Conservation (phyloP, 2,113 vertebrate species). For the Ceyx melanurus region DNA sequence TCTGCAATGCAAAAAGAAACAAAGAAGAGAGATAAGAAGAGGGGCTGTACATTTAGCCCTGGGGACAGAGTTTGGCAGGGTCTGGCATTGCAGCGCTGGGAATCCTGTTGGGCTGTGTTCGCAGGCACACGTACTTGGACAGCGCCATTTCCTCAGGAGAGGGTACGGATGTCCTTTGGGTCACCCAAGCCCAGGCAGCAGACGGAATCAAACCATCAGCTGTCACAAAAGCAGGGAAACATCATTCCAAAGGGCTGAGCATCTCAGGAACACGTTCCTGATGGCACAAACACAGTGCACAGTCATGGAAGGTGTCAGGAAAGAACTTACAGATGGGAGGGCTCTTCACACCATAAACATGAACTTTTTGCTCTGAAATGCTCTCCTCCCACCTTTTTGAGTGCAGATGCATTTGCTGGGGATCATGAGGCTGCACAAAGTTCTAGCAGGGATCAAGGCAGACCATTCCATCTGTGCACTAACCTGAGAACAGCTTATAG, state of each 20-base stretch:
- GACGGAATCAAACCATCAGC: slow-evolving; percentile 4
- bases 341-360: not conserved
- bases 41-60: not conserved
- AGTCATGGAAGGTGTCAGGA: not conserved
- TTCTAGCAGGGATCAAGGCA: not conserved
- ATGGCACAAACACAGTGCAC: not conserved
- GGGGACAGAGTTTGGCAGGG: not conserved
- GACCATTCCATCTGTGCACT: not conserved
- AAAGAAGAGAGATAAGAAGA: not conserved
- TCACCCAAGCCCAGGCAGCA: slow-evolving; percentile 18
- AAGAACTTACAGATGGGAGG: not conserved
- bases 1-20: slow-evolving; percentile 78
- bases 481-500: not conserved
- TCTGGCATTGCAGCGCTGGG: not conserved
- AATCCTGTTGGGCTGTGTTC: not conserved
- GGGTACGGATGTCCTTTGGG: not conserved
- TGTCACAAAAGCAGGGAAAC: not conserved
- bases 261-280: not conserved
- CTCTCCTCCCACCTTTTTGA: not conserved
- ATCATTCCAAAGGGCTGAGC: slow-evolving; percentile 49
- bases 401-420: not conserved
- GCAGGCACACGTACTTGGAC: not conserved
- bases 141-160: not conserved
- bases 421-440: not conserved
- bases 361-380: not conserved